A percentile compares a stretch with the other conserved stretches of the same genome.
Conservation (phyloP, 2,888 invertebrate species). For the Anarsia innoxiella region DNA sequence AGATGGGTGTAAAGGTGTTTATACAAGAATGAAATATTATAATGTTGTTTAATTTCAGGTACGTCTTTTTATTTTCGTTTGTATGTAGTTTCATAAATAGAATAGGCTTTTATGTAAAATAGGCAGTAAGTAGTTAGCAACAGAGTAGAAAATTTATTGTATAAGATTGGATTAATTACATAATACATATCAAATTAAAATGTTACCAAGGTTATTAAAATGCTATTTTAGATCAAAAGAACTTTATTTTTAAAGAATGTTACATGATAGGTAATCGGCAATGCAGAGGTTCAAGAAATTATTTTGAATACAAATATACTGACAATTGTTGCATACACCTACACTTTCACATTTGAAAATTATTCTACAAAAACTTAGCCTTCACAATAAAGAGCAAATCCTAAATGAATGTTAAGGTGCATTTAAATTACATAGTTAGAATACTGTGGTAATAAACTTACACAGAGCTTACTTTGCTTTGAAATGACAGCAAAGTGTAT, state of each 20-base stretch:
- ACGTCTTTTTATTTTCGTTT: conserved; percentile 17
- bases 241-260: conserved; percentile 75
- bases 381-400: conserved; percentile 51
- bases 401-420: conserved; percentile 54
- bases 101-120: conserved; percentile 2
- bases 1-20: conserved; percentile 67
- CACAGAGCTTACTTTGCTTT: too few relatives aligned
- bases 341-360: conserved; percentile 63
- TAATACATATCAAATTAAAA: too few relatives aligned
- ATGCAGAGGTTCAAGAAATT: conserved; percentile 71
- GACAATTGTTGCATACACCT: conserved; percentile 65
- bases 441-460: conserved; percentile 43
- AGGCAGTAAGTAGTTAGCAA: background rate
- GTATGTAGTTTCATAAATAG: conserved; percentile 3
- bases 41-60: conserved; percentile 26
- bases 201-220: conserved; percentile 17
- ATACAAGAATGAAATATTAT: conserved; percentile 55
- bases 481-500: too few relatives aligned
- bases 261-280: conserved; percentile 74
- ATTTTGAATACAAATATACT: conserved; percentile 68
- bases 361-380: conserved; percentile 63
- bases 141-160: too few relatives aligned
- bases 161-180: too few relatives aligned
- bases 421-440: conserved; percentile 22
- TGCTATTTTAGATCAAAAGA: conserved; percentile 68